Base-by-base conservation (phyloP, 2,797 vertebrate species). In the Helostoma temminkii region DNA sequence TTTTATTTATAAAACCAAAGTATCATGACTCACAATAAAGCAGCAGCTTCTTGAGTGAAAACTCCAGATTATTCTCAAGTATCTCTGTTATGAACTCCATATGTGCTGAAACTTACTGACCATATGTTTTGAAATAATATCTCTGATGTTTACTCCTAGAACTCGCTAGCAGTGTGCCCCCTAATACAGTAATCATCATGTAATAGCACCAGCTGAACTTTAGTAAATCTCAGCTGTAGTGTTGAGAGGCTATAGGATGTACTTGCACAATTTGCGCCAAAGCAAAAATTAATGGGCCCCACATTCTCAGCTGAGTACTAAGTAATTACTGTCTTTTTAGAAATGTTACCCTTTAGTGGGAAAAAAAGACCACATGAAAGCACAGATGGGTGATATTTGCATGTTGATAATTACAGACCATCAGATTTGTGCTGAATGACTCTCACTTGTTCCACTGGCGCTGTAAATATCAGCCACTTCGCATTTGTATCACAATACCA, bases 301-400 rank as follows among this genome's bases (percentile, higher is more conserved):
- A 54, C 80, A 73, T 86, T 82, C 72, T 80, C 82, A 54, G 65
- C 69, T 43, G 75, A 87, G 75, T 55, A 69, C 57, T 71, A 85
- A 87, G 87, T 85, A 87, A 90, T 92, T 89, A 89, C 78, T 76
- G 79, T 85, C 84, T 85, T 78, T 89, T 90, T 65, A 78, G 66
- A 89, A 86, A 91, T 80, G 81, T 78, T 91, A 76, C 69, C 76
- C 78, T 84, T 85, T 84, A 30, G 62, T 56, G n/a, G 21, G 0
- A 12, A 6, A 34, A 67, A 56, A 69, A 81, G 68, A 69, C 75
- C 59, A 71, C 28, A 71, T 86, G 86, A 84, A 87, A 85, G 69
- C 68, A 42, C 76, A 82, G 81, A 86, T 82, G 82, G 81, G 76
- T 82, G 82, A 82, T 78, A 88, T 90, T 81, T 89, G 72, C 76